Percentiles rank a stretch among this genome's conserved stretches.
phyloP scores from a whole-genome alignment of 2,797 vertebrate genomes.

The Martes flavigula region DNA sequence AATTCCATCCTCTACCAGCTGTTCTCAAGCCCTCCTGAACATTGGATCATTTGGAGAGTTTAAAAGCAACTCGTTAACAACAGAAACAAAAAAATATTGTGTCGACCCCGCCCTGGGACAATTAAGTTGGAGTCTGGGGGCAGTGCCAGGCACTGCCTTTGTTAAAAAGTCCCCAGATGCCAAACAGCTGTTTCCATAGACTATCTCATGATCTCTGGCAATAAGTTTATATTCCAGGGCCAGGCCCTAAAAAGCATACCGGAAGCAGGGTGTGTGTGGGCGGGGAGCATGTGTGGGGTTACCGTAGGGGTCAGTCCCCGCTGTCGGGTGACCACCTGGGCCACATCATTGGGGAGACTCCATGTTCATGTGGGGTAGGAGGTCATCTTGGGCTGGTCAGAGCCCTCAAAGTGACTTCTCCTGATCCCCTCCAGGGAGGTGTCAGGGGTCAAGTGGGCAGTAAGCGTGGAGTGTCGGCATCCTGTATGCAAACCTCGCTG shows the following conservation, averaged over 20 bases:
- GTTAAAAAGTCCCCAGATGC: not conserved
- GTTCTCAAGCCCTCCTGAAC: not conserved
- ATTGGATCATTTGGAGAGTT: not conserved
- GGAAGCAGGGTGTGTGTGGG: not conserved
- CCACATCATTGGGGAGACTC: rapidly evolving
- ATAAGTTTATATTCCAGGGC: not conserved
- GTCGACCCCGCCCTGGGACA: not conserved
- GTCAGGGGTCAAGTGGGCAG: not conserved
- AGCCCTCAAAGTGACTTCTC: not conserved
- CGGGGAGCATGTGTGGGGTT: not conserved
- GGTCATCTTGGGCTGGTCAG: not conserved
- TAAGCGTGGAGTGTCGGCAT: not conserved
- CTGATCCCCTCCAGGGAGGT: not conserved
- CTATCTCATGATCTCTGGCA: not conserved
- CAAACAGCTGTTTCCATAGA: not conserved
- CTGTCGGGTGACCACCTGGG: rapidly evolving
- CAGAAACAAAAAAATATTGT: not conserved
- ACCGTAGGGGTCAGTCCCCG: not conserved
- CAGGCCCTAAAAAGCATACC: not conserved
- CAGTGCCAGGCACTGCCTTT: not conserved
- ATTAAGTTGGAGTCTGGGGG: not conserved
- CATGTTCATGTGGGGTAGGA: rapidly evolving
- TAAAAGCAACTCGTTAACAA: not conserved
- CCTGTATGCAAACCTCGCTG: rapidly evolving
- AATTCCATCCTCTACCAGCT: not conserved